Conservation (phyloP, 2,888 invertebrate genomes). For the Drosophila acutilabella region DNA sequence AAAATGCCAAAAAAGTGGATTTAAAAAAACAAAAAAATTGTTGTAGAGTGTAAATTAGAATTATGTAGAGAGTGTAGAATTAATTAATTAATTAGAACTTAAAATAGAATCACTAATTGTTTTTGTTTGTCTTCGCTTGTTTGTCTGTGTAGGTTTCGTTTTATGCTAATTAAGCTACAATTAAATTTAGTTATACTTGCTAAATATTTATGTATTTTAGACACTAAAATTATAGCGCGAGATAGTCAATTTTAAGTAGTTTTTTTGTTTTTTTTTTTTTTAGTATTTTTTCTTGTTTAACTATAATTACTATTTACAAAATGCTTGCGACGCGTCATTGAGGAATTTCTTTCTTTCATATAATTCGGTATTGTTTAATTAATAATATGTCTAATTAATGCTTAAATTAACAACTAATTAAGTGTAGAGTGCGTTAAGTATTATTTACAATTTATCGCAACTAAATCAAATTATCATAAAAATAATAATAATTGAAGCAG, state of each 20-base stretch:
- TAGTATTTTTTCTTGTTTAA: conserved; percentile 34
- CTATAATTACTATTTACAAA: conserved; percentile 72
- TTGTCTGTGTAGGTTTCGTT: conserved; percentile 58
- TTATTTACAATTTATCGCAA: conserved; percentile 74
- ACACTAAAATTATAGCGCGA: conserved; percentile 67
- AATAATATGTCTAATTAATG: conserved; percentile 21
- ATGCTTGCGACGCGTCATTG: conserved; percentile 68
- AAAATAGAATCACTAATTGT: conserved; percentile 81
- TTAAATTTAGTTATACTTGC: conserved; percentile 61
- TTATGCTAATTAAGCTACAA: conserved; percentile 64
- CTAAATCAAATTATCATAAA: conserved; percentile 47
- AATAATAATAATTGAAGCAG: conserved; percentile 74
- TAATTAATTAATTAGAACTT: conserved; percentile 64
- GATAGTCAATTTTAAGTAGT: conserved; percentile 69
- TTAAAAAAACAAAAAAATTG: conserved; percentile 48
- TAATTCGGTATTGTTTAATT: background rate
- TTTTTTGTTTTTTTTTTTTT: conserved; percentile 28
- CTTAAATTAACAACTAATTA: conserved; percentile 36
- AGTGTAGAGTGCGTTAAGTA: conserved; percentile 51
- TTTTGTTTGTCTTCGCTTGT: conserved; percentile 75
- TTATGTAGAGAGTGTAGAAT: conserved; percentile 36
- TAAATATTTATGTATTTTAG: conserved; percentile 51
- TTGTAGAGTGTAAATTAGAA: conserved; percentile 34
- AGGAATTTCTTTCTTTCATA: conserved; percentile 62
- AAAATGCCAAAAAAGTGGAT: conserved; percentile 55